A percentile compares a stretch with the other conserved stretches of the same genome.
These are phyloP conservation scores for Brachionus calyciflorus DNA, from an alignment of 1,140 invertebrate genomes.

Conservation along the genomic window DNA sequence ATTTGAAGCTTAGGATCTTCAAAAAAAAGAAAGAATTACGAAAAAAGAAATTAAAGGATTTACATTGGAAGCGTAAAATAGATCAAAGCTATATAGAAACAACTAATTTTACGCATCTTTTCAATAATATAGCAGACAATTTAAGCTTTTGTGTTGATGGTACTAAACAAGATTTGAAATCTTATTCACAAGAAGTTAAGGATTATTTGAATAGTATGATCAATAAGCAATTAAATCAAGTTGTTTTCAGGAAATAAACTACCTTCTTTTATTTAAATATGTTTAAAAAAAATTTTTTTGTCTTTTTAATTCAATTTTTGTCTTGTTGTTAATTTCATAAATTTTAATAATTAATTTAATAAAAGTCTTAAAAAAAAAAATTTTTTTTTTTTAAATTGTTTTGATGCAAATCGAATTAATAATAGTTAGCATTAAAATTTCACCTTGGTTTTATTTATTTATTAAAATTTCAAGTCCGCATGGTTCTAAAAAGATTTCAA, in stretches of 20 bases:
- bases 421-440: no score
- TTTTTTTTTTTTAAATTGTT: no score
- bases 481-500: no score
- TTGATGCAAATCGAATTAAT: no score
- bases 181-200: slow-evolving; percentile 42
- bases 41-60: slow-evolving; percentile 48
- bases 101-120: slow-evolving; percentile 65
- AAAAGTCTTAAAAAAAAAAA: no score
- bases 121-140: slow-evolving; percentile 68
- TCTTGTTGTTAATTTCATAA: no score
- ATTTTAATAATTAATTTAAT: no score
- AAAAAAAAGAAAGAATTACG: slow-evolving; percentile 41
- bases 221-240: not conserved
- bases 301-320: no score
- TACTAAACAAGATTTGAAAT: slow-evolving; percentile 60
- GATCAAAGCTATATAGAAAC: slow-evolving; percentile 56
- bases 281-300: no score
- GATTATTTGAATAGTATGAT: slow-evolving; percentile 45
- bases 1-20: not conserved
- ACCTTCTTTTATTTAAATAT: no score
- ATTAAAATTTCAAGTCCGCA: no score
- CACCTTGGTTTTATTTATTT: no score
- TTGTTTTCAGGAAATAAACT: slow-evolving; percentile 20
- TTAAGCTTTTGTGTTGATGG: slow-evolving; percentile 68
- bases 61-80: slow-evolving; percentile 49